Percentiles rank a stretch among this genome's conserved stretches.
phyloP scores from a whole-genome alignment of 1,140 invertebrate species.

The Rhagoletis pomonella region DNA sequence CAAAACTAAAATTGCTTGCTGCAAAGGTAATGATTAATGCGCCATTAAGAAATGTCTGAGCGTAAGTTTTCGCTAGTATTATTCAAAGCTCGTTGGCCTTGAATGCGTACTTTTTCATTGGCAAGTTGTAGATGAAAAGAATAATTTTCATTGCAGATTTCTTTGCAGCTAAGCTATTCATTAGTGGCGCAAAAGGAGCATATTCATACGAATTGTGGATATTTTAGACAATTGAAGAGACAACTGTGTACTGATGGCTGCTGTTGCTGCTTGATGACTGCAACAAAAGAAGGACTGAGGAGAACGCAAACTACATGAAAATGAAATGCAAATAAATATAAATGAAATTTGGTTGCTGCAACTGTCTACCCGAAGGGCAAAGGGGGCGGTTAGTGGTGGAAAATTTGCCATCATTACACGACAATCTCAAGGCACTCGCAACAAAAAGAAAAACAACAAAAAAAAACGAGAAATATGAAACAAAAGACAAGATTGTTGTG shows the following conservation, averaged over 20 bases:
- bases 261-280: neutral
- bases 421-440: constrained; percentile 4
- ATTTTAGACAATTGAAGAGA: neutral
- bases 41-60: neutral
- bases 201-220: neutral
- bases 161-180: neutral
- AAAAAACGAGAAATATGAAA: constrained; percentile 20
- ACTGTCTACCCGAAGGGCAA: neutral
- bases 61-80: neutral
- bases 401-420: constrained; percentile 7
- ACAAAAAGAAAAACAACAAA: neutral
- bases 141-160: constrained; percentile 14
- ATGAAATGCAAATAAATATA: constrained; percentile 22
- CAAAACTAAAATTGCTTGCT: constrained; percentile 19
- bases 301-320: neutral
- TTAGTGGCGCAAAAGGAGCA: neutral
- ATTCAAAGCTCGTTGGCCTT: constrained; percentile 1
- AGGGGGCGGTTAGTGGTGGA: neutral
- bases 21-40: constrained; percentile 34
- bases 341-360: neutral
- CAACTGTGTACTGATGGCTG: neutral
- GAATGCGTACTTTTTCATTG: constrained; percentile 9
- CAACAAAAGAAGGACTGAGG: neutral
- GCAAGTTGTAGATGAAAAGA: neutral
- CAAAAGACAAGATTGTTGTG: constrained; percentile 4